phyloP scores from a whole-genome alignment of 2,113 vertebrate genomes.

The Beaufortia kweichowensis region DNA sequence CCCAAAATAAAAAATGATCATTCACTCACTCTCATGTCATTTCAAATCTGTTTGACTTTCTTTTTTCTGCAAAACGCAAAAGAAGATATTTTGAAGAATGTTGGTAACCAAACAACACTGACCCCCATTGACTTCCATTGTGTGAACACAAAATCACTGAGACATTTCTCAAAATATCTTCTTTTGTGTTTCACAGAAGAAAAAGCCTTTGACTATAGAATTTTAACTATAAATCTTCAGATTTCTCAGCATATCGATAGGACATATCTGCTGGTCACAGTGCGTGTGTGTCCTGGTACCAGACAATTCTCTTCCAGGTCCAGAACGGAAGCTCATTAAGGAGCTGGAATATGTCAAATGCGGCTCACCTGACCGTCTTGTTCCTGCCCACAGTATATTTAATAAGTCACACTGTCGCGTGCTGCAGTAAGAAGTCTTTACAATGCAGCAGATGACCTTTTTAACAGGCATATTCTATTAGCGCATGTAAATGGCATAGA shows the following conservation, averaged over 20 bases:
- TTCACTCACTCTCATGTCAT: too few relatives aligned
- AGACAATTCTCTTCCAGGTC: conserved; percentile 11
- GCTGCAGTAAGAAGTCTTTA: conserved; percentile 21
- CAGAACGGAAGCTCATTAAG: conserved; percentile 43
- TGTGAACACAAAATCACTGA: too few relatives aligned
- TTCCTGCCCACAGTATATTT: conserved; percentile 37
- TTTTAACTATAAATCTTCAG: conserved; percentile 32
- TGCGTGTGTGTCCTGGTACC: not conserved
- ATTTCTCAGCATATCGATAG: conserved; percentile 14
- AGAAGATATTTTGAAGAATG: too few relatives aligned
- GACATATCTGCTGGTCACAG: conserved; percentile 31
- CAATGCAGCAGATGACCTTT: conserved; percentile 34
- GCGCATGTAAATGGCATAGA: conserved; percentile 40
- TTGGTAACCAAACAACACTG: too few relatives aligned
- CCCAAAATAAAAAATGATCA: too few relatives aligned
- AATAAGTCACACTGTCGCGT: conserved; percentile 38
- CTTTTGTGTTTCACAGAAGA: too few relatives aligned
- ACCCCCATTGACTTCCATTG: too few relatives aligned
- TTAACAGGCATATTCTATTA: conserved; percentile 36
- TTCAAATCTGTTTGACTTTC: too few relatives aligned
- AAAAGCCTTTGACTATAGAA: too few relatives aligned
- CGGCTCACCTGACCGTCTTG: conserved; percentile 36
- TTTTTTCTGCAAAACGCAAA: too few relatives aligned
- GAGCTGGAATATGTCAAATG: conserved; percentile 44
- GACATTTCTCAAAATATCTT: too few relatives aligned